Percentiles rank a stretch among this genome's conserved stretches.
These are phyloP conservation scores for Acanthisitta chloris DNA, from an alignment of 2,113 vertebrate genomes.

Conservation along the genomic window DNA sequence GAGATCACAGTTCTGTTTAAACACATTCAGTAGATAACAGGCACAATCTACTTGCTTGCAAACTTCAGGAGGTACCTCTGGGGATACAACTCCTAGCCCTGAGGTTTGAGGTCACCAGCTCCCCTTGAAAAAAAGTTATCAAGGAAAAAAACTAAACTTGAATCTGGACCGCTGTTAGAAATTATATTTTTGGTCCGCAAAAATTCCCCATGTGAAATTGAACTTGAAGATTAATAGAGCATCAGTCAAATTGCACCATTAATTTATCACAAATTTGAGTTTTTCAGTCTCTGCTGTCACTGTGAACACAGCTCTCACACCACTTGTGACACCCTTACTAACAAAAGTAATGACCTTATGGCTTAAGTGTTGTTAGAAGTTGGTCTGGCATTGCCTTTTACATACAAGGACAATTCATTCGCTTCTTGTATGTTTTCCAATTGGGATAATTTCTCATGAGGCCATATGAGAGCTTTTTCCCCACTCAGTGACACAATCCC, in stretches of 20 bases:
- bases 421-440: neutral
- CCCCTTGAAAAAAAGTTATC: neutral
- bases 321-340: neutral
- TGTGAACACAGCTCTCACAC: neutral
- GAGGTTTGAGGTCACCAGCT: neutral
- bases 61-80: neutral
- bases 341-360: neutral
- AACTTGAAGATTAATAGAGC: neutral
- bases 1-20: neutral
- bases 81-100: fast-evolving
- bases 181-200: neutral
- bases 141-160: neutral
- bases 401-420: neutral
- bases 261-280: neutral
- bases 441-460: neutral
- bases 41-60: neutral
- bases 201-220: neutral
- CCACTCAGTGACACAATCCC: neutral
- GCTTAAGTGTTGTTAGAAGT: neutral
- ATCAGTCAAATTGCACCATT: neutral
- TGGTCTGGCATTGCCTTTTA: neutral
- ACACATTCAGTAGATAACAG: neutral
- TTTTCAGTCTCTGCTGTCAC: neutral
- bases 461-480: neutral
- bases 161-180: neutral